Evolutionary conservation across 2,113 vertebrate species (phyloP).

Genomic region (Eleginops maclovinus): DNA sequence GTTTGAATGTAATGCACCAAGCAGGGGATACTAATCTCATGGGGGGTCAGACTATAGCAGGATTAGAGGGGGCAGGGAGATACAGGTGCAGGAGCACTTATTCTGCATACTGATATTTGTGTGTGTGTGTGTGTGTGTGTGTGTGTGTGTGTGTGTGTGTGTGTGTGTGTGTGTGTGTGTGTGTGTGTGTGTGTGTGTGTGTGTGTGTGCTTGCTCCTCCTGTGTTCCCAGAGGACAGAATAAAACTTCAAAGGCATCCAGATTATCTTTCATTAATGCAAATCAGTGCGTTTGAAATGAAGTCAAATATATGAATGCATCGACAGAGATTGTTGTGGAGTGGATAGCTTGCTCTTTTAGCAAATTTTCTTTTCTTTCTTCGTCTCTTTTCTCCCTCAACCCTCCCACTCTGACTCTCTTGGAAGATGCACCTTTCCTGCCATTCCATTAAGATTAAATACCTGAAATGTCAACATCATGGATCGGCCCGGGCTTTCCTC

Average conservation of each 20-base stretch:
- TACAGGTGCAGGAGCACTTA: slow-evolving; percentile 58
- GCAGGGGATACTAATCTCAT: slow-evolving; percentile 51
- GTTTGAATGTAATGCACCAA: slow-evolving; percentile 43
- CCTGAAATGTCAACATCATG: slow-evolving; percentile 55
- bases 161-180: slow-evolving; percentile 25
- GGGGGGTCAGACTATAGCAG: slow-evolving; percentile 58
- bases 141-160: slow-evolving; percentile 24
- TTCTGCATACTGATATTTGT: slow-evolving; percentile 59
- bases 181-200: slow-evolving; percentile 26
- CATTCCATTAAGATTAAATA: slow-evolving; percentile 56
- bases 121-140: slow-evolving; percentile 18
- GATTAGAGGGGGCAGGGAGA: slow-evolving; percentile 52
- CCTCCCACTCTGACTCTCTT: neutral
- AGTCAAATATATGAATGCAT: slow-evolving; percentile 63
- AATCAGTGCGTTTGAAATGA: slow-evolving; percentile 67
- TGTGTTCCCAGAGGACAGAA: slow-evolving; percentile 64
- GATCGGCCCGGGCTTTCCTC: slow-evolving; percentile 41
- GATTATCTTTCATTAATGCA: slow-evolving; percentile 77
- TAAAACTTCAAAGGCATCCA: slow-evolving; percentile 74
- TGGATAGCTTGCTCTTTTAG: slow-evolving; percentile 39
- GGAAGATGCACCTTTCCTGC: slow-evolving; percentile 29
- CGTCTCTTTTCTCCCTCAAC: neutral
- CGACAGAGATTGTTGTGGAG: slow-evolving; percentile 41
- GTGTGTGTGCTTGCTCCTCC: slow-evolving; percentile 31
- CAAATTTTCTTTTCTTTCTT: slow-evolving; percentile 34